Evolutionary conservation across 1,140 invertebrate genomes (phyloP).

Genomic region (Muscidifurax raptorellus): DNA sequence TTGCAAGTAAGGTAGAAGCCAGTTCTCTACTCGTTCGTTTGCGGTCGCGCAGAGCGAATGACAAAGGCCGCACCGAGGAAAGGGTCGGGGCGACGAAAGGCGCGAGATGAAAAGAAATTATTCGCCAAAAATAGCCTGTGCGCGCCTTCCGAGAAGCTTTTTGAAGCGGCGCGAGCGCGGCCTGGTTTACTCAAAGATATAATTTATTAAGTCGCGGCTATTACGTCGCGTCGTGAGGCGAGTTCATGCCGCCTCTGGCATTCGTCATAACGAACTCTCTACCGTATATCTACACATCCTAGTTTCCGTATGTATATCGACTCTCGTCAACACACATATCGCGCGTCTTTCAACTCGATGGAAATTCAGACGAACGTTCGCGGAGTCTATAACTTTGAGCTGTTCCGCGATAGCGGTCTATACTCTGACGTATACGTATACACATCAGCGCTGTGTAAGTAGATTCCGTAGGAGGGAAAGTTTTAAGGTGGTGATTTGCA

Average conservation of each 20-base stretch:
- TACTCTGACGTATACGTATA: too few species aligned
- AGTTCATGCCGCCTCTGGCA: constrained; percentile 62
- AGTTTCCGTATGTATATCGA: neutral
- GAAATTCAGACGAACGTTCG: neutral
- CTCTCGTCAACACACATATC: neutral
- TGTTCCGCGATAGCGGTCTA: neutral
- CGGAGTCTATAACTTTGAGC: neutral
- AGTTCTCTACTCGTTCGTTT: constrained; percentile 10
- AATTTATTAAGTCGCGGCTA: constrained; percentile 73
- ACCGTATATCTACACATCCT: constrained; percentile 51
- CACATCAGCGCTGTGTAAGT: too few species aligned
- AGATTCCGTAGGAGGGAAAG: too few species aligned
- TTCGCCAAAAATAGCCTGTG: constrained; percentile 67
- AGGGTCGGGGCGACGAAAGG: constrained; percentile 22
- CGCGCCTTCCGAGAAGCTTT: constrained; percentile 70
- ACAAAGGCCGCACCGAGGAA: constrained; percentile 54
- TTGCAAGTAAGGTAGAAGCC: constrained; percentile 8
- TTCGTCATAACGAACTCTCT: constrained; percentile 64
- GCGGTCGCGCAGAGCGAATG: constrained; percentile 50
- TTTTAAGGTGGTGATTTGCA: neutral
- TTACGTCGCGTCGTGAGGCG: constrained; percentile 57
- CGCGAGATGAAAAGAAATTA: constrained; percentile 67
- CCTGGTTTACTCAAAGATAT: constrained; percentile 64
- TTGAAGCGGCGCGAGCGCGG: constrained; percentile 62
- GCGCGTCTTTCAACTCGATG: neutral